Evolutionary conservation across 2,113 vertebrate species (phyloP), one percentile per base, ranked within the genome.

Genomic region (Coryphaenoides rupestris): DNA sequence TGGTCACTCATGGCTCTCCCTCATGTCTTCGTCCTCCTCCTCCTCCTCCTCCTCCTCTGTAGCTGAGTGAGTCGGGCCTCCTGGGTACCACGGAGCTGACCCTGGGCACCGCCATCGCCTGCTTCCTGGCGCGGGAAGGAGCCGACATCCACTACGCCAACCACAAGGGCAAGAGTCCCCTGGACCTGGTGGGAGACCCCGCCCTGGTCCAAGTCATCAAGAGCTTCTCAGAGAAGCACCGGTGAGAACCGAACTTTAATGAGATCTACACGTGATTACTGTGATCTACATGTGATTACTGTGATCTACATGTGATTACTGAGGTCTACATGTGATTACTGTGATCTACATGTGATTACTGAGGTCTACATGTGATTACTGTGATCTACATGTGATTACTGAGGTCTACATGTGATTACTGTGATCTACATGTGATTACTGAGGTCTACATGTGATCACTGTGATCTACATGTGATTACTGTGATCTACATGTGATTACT

Each of bases 61-160:
- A 98, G 96, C 89, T 99, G 56, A 93, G 90, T 69, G 82, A 91
- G 26, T 93, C 94, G 0, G 95, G 96, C 55, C 89, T 98, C 60
- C 85, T 96, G 40, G 94, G 93, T 15, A 92, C 84, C 0, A 50
- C 84, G 0, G 96, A 98, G 78, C 83, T 98, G 83, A 97, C 92
- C 0, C 82, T 94, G 5, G 94, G 94, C 0, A 76, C 87, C 0
- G 95, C 94, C 0, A 89, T 98, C 0, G 95, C 96, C 1, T 98
- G 95, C 74, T 98, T 94, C 78, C 81, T 99, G 77, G 95, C 93
- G 1, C 92, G 96, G 64, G 94, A 96, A 74, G 97, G 97, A 1
- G 95, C 96, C 0, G 95, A 98, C 21, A 88, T 98, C 65, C 92
- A 79, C 89, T 98, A 98, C 1, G 89, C 96, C 84, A 99, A 98